Evolutionary conservation across 2,888 invertebrate genomes (phyloP).

Genomic region (Tenthredo scrophulariae): DNA sequence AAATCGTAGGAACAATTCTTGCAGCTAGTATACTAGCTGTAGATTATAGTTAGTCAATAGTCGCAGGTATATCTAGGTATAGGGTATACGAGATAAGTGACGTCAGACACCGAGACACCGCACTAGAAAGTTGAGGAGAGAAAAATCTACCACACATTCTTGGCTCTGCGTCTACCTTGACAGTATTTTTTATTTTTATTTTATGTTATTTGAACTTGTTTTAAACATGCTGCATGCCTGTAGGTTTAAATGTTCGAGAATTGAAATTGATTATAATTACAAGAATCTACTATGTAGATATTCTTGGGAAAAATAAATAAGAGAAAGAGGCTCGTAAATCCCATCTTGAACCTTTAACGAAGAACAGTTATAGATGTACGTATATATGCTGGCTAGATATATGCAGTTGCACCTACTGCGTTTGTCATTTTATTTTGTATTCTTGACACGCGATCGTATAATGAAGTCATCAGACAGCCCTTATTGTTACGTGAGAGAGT

Average conservation of each 20-base stretch:
- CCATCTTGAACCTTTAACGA: not conserved
- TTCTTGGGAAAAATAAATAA: not conserved
- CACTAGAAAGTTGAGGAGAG: conserved; percentile 19
- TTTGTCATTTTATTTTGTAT: conserved; percentile 24
- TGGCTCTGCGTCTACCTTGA: conserved; percentile 4
- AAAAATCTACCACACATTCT: not conserved
- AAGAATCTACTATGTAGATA: not conserved
- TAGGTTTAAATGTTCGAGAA: not conserved
- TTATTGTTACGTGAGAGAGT: conserved; percentile 38
- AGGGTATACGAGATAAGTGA: not conserved
- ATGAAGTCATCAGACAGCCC: conserved; percentile 40
- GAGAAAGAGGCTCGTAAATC: not conserved
- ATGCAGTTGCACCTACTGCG: not conserved
- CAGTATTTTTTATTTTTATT: not conserved
- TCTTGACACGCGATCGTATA: conserved; percentile 41
- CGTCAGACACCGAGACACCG: not conserved
- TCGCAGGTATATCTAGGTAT: not conserved
- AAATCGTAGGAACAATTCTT: not conserved
- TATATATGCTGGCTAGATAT: not conserved
- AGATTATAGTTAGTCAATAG: not conserved
- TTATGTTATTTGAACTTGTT: not conserved
- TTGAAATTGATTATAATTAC: not conserved
- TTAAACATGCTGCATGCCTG: not conserved
- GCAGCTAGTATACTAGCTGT: not conserved
- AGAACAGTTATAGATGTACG: not conserved